phyloP scores from a whole-genome alignment of 2,797 vertebrate genomes.

The Chlorospingus semifuscus region DNA sequence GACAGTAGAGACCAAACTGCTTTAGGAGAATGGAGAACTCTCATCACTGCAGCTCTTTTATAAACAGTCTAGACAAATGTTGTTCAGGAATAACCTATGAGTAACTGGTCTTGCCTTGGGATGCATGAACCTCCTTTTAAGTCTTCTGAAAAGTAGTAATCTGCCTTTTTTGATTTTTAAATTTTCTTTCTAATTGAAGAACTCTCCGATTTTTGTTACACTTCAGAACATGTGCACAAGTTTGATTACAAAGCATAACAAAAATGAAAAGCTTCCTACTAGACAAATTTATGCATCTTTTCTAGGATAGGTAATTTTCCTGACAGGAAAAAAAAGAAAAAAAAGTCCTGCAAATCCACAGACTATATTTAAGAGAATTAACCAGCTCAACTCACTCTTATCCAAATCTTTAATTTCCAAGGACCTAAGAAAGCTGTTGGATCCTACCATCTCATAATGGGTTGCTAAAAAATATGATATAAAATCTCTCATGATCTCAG shows the following conservation, averaged over 20 bases:
- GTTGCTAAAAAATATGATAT: neutral
- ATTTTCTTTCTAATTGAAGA: neutral
- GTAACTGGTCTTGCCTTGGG: neutral
- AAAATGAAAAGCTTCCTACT: neutral
- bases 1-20: neutral
- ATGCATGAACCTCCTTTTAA: neutral
- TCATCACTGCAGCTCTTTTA: neutral
- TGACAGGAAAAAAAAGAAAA: neutral
- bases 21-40: neutral
- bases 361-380: neutral
- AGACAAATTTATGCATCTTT: neutral
- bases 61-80: neutral
- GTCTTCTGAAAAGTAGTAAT: neutral
- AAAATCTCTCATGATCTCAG: neutral
- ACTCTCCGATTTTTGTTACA: neutral
- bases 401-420: neutral
- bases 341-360: neutral
- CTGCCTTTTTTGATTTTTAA: neutral
- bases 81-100: neutral
- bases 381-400: neutral
- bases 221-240: neutral
- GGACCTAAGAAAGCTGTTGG: neutral
- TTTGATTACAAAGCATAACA: neutral
- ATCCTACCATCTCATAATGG: neutral
- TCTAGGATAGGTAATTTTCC: neutral